Base-by-base conservation (phyloP, 2,797 vertebrate species). In the Platyrinchus mystaceus region DNA sequence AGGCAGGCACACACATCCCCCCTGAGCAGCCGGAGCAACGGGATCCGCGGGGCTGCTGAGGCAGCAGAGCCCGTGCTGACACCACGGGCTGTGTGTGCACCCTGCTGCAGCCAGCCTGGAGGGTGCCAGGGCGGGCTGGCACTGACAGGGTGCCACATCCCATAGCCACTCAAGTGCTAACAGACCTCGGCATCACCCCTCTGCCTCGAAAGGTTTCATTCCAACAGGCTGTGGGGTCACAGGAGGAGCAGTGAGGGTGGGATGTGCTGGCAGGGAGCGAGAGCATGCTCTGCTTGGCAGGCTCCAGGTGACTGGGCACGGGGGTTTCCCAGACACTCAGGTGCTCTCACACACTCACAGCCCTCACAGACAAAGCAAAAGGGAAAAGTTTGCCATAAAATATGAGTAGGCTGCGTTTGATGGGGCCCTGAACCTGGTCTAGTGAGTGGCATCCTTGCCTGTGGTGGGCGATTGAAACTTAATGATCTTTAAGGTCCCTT, bases 241-340 rank as follows among this genome's bases (percentile, higher is more conserved):
- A 3, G 0, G 0, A 21, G 47, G 3, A 36, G 56, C 0, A 17
- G 41, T 0, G 1, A 44, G 67, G 13, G 17, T 0, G 44, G n/a
- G 84, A 11, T 4, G 53, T 2, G 27, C 15, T 55, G 22, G 21
- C 12, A 2, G n/a, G 4, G 37, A 74, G 13, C 13, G 43, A 6
- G 14, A 43, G 79, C 5, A 4, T 12, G 5, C 2, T 0, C 43
- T 44, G 32, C 3, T 1, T 1, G 30, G 36, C 15, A 37, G 36
- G 32, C 3, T 3, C 56, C 10, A 3, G 27, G 4, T 2, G 27
- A 16, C 5, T 0, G 6, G 23, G 17, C 44, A 50, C 1, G 0
- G 49, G 32, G 12, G 8, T 9, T 37, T 17, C 49, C 49, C 34
- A 27, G 17, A 7, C 19, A 6, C 23, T 6, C 36, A 0, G 34